Evolutionary conservation across 2,888 invertebrate genomes (phyloP).

Genomic region (Stratiomys singularior): DNA sequence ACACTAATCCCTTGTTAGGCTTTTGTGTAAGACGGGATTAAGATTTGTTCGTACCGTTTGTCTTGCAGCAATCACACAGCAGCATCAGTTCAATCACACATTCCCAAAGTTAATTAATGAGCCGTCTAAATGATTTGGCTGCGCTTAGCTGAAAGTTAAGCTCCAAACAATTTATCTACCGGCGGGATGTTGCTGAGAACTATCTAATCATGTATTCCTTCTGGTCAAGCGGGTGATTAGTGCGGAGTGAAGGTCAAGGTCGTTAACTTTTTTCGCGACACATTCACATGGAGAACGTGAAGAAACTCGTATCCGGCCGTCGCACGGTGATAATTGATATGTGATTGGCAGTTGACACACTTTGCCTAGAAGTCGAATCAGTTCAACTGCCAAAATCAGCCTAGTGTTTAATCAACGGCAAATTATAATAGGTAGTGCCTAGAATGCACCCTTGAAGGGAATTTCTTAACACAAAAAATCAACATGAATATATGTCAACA

Average conservation of each 20-base stretch:
- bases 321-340: too few relatives aligned
- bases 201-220: neutral
- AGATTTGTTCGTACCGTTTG: slow-evolving; percentile 25
- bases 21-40: slow-evolving; percentile 37
- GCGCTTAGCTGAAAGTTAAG: neutral
- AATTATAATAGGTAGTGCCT: too few relatives aligned
- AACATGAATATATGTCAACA: too few relatives aligned
- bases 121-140: neutral
- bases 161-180: neutral
- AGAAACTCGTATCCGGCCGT: too few relatives aligned
- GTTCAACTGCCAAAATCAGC: slow-evolving; percentile 2
- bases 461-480: too few relatives aligned
- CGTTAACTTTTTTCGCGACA: neutral
- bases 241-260: slow-evolving; percentile 22
- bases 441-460: too few relatives aligned
- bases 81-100: neutral
- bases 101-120: slow-evolving; percentile 22
- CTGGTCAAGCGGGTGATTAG: neutral
- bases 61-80: neutral
- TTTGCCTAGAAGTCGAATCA: neutral
- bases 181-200: neutral
- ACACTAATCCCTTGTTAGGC: slow-evolving; percentile 42
- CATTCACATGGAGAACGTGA: neutral
- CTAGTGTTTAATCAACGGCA: neutral
- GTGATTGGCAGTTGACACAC: too few relatives aligned